Base-by-base conservation (phyloP, 2,888 invertebrate species). In the Dione vanillae region DNA sequence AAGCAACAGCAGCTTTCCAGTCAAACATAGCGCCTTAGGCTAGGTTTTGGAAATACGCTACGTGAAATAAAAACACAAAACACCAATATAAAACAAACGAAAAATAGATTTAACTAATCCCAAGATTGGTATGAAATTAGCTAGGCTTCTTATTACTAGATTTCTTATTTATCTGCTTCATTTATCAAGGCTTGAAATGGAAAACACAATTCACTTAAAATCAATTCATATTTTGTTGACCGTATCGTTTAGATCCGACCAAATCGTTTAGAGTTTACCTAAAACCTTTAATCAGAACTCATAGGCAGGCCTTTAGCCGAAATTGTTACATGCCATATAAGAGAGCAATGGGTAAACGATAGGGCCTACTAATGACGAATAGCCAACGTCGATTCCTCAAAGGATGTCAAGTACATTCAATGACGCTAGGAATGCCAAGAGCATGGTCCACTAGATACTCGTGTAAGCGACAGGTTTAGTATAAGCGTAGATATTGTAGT, bases 351-450 rank as follows among this genome's bases (percentile, higher is more conserved):
- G 11, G 1, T 14, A 56, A 16, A 45, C 45, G 45, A 27, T 16
- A 43, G 14, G 27, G 27, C n/a, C n/a, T 37, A 37, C 20, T 27
- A 61, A 6, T 16, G 11, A n/a, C 11, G 16, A 45, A 61, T 61
- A 11, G 6, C 27, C 61, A 45, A 61, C n/a, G 43, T 61, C 45
- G n/a, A 61, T 61, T 35, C 27, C 45, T 61, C 45, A 45, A 45
- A 45, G 45, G 27, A 45, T 27, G 45, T 45, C 45, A 61, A 61
- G 27, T 16, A 27, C 61, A 35, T 20, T 10, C 58, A 27, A 11
- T 45, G 59, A 45, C 27, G 59, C 35, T 37, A 2, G 37, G 59
- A 43, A 61, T 45, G 43, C 43, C 10, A 20, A 61, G 59, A 43
- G 43, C 27, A 10, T 61, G 35, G n/a, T 45, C n/a, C 43, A 35